phyloP scores from a whole-genome alignment of 2,888 invertebrate species.

The Chrysolina haemoptera region DNA sequence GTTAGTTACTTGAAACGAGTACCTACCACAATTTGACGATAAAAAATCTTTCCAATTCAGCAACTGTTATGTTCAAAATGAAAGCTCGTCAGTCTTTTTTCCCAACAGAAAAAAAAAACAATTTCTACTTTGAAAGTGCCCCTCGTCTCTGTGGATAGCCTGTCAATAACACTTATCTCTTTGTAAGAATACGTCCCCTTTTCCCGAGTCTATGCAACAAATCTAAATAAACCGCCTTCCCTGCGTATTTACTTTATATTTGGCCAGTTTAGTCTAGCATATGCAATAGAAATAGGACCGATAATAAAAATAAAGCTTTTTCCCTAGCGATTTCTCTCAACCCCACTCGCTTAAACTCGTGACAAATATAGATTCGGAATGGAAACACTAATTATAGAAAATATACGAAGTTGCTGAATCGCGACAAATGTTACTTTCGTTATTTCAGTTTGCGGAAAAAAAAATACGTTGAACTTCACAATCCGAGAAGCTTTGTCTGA shows the following conservation, averaged over 20 bases:
- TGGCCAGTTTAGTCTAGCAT: conserved; percentile 25
- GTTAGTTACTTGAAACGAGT: no score
- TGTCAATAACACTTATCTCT: neutral
- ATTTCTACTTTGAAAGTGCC: no score
- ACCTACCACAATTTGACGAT: no score
- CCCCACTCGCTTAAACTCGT: conserved; percentile 24
- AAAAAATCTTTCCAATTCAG: no score
- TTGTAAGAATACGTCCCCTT: neutral
- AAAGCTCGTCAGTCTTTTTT: no score
- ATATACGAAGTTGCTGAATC: neutral
- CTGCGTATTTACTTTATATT: conserved; percentile 31
- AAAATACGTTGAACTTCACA: neutral
- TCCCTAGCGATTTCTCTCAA: conserved; percentile 29
- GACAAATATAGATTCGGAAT: conserved; percentile 26
- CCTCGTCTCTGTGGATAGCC: neutral
- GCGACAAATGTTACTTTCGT: neutral
- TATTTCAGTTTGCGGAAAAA: neutral
- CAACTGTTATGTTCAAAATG: no score
- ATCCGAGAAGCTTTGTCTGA: neutral
- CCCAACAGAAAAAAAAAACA: no score
- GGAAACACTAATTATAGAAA: conserved; percentile 13
- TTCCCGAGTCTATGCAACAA: neutral
- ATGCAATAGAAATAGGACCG: conserved; percentile 21
- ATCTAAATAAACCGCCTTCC: conserved; percentile 25
- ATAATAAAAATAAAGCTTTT: conserved; percentile 30